Percentiles rank a stretch among this genome's conserved stretches.
phyloP scores from a whole-genome alignment of 64 coral and sea anemone species.

The Dendronephthya gigantea region DNA sequence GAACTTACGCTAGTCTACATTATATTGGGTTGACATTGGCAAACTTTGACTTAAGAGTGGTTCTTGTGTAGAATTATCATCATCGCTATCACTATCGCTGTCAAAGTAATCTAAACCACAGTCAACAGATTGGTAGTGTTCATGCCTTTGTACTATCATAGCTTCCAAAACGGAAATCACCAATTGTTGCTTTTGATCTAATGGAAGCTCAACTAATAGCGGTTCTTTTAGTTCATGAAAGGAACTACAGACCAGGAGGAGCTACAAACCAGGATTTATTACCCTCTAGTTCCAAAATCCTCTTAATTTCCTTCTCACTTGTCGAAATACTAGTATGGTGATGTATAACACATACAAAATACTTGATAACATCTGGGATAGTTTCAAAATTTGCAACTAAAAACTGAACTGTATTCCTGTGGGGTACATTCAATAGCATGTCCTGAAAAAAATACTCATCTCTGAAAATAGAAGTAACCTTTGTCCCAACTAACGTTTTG shows the following conservation, averaged over 20 bases:
- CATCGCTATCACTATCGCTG: neutral
- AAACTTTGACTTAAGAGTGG: neutral
- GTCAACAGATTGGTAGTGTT: neutral
- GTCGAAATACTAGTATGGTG: neutral
- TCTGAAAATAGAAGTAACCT: neutral
- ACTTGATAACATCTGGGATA: neutral
- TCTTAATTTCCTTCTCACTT: neutral
- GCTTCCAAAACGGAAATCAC: neutral
- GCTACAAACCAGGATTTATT: neutral
- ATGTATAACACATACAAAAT: neutral
- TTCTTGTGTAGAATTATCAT: neutral
- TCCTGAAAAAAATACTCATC: slow-evolving; percentile 2
- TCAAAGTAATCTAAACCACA: too few relatives aligned
- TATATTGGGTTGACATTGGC: neutral
- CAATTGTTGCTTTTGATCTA: neutral
- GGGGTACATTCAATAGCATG: neutral
- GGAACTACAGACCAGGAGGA: neutral
- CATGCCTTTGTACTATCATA: neutral
- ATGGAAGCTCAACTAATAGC: neutral
- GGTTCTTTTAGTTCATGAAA: neutral
- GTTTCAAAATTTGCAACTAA: neutral
- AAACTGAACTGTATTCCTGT: neutral
- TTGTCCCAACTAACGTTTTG: neutral
- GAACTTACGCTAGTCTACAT: neutral
- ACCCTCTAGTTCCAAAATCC: neutral